These are phyloP conservation scores for Steatocranus sp. DNA, from an alignment of 2,797 vertebrate genomes.

Conservation along the genomic window DNA sequence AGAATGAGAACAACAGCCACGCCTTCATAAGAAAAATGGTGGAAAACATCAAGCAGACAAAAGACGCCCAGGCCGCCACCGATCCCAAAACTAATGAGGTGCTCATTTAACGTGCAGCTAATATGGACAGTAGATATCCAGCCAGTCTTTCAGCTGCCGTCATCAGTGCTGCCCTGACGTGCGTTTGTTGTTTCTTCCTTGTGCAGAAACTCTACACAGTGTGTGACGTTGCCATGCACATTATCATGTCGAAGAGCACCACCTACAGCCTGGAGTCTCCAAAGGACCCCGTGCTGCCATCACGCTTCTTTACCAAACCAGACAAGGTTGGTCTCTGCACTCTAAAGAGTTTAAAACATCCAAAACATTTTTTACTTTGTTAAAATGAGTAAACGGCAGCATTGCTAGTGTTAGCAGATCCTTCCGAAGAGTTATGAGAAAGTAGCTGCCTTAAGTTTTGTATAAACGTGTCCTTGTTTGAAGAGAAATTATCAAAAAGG, in stretches of 20 bases:
- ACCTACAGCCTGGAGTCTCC: conserved; percentile 99
- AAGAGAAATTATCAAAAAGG: not conserved
- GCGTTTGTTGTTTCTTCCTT: not conserved
- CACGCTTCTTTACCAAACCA: conserved; percentile 93
- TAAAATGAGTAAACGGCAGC: not conserved
- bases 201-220: conserved; percentile 95
- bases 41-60: conserved; percentile 98
- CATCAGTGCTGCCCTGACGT: not conserved
- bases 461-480: not conserved
- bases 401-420: not conserved
- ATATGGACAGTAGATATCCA: not conserved
- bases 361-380: not conserved
- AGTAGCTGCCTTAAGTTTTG: not conserved
- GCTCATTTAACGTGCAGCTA: not conserved
- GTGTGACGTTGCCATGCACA: conserved; percentile 98
- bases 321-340: conserved; percentile 83
- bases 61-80: conserved; percentile 89
- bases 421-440: not conserved
- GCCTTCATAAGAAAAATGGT: conserved; percentile 99
- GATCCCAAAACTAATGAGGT: conserved; percentile 97
- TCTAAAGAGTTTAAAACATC: not conserved
- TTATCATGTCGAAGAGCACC: conserved; percentile 98
- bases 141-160: too few relatives aligned
- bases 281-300: conserved; percentile 95
- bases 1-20: conserved; percentile 99